Evolutionary conservation across 1,140 invertebrate genomes (phyloP).

Genomic region (Parasteatoda tepidariorum): DNA sequence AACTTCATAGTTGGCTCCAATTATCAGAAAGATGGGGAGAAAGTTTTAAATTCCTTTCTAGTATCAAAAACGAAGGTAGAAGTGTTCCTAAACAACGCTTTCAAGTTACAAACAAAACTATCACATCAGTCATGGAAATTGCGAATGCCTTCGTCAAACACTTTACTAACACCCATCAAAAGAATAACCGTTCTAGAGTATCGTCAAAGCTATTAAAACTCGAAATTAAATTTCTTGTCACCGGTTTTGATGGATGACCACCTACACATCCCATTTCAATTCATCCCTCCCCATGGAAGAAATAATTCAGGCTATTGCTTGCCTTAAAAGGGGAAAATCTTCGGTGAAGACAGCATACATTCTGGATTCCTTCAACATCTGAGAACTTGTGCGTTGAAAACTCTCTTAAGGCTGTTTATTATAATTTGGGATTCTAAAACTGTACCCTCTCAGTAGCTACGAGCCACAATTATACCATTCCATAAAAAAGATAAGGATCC

Average conservation of each 20-base stretch:
- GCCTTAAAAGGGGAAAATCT: conserved; percentile 8
- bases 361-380: not conserved
- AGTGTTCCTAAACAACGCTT: not conserved
- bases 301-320: not conserved
- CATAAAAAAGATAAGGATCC: conserved; percentile 7
- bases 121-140: not conserved
- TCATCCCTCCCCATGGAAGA: not conserved
- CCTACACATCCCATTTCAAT: not conserved
- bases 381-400: not conserved
- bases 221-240: not conserved
- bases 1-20: not conserved
- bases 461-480: not conserved
- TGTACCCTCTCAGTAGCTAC: not conserved
- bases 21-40: conserved; percentile 12
- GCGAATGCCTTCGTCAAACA: conserved; percentile 5
- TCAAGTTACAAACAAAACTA: not conserved
- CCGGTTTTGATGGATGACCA: not conserved
- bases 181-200: not conserved
- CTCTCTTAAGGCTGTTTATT: conserved; percentile 7
- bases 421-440: not conserved
- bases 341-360: conserved; percentile 4
- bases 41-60: conserved; percentile 11
- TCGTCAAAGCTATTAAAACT: not conserved
- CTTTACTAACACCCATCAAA: not conserved
- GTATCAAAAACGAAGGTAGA: not conserved